Percentiles rank a stretch among this genome's conserved stretches.
phyloP scores from a whole-genome alignment of 2,888 invertebrate species.

The Drosophila anceps region DNA sequence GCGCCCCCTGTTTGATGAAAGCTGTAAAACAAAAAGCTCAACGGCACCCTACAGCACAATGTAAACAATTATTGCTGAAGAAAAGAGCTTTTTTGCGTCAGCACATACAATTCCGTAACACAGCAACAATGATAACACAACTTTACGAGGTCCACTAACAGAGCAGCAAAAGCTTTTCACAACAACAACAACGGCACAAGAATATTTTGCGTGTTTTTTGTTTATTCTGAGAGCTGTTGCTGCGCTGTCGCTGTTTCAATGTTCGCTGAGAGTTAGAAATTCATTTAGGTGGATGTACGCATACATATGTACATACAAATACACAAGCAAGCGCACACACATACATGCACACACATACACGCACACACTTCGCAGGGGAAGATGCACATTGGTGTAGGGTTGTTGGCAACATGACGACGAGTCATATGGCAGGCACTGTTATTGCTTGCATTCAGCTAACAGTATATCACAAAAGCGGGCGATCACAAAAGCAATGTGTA shows the following conservation, averaged over 20 bases:
- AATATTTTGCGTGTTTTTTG: slow-evolving; percentile 56
- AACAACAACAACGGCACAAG: slow-evolving; percentile 31
- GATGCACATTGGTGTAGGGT: slow-evolving; percentile 39
- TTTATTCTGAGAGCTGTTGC: slow-evolving; percentile 68
- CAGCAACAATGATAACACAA: slow-evolving; percentile 46
- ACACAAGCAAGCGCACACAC: background rate
- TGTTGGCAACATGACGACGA: background rate
- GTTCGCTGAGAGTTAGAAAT: slow-evolving; percentile 71
- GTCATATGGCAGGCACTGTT: slow-evolving; percentile 13
- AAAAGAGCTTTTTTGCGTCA: slow-evolving; percentile 36
- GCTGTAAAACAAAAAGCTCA: slow-evolving; percentile 25
- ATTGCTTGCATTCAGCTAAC: slow-evolving; percentile 14
- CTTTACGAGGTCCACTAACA: slow-evolving; percentile 20
- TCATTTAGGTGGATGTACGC: slow-evolving; percentile 34
- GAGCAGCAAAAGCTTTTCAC: slow-evolving; percentile 39
- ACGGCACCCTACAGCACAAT: slow-evolving; percentile 22
- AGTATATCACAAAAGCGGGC: background rate
- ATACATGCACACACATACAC: slow-evolving; percentile 16
- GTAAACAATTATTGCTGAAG: slow-evolving; percentile 41
- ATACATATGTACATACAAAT: slow-evolving; percentile 11
- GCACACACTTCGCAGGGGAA: slow-evolving; percentile 17
- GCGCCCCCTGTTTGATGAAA: slow-evolving; percentile 25
- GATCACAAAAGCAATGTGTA: background rate
- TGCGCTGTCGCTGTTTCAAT: slow-evolving; percentile 60
- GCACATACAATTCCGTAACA: slow-evolving; percentile 24